Conservation (phyloP, 2,113 vertebrate genomes). For the Muscicapa adusta region DNA sequence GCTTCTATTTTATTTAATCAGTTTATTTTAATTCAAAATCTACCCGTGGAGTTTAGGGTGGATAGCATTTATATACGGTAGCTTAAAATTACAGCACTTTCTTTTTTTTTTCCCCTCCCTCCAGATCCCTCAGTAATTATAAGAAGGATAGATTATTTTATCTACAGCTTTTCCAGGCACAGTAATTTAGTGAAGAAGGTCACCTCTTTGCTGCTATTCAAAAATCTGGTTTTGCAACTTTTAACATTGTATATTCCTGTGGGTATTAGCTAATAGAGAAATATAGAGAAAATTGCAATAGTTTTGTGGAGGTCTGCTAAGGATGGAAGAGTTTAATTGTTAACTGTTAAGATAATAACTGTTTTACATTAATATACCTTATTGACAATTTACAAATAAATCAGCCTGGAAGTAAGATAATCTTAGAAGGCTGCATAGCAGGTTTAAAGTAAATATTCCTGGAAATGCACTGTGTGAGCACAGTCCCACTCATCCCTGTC, state of each 20-base stretch:
- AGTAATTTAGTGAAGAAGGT: constrained; percentile 1
- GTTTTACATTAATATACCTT: neutral
- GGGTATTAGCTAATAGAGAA: neutral
- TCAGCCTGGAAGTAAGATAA: neutral
- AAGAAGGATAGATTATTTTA: constrained; percentile 15
- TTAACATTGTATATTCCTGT: neutral
- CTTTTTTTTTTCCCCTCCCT: neutral
- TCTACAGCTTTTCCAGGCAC: constrained; percentile 16
- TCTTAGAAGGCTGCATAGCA: neutral
- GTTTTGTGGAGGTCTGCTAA: neutral
- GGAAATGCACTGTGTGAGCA: neutral
- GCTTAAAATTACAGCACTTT: neutral
- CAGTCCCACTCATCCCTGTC: neutral
- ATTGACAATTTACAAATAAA: neutral
- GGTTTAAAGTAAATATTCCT: neutral
- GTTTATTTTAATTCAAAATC: constrained; percentile 14
- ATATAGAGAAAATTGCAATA: neutral
- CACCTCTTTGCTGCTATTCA: neutral
- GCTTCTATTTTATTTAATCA: neutral
- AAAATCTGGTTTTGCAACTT: neutral
- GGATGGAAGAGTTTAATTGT: neutral
- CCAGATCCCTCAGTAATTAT: neutral
- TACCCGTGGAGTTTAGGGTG: neutral
- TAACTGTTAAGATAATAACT: neutral
- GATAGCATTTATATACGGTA: neutral